phyloP scores from a whole-genome alignment of 2,113 vertebrate species.

The Micronycteris hirsuta region DNA sequence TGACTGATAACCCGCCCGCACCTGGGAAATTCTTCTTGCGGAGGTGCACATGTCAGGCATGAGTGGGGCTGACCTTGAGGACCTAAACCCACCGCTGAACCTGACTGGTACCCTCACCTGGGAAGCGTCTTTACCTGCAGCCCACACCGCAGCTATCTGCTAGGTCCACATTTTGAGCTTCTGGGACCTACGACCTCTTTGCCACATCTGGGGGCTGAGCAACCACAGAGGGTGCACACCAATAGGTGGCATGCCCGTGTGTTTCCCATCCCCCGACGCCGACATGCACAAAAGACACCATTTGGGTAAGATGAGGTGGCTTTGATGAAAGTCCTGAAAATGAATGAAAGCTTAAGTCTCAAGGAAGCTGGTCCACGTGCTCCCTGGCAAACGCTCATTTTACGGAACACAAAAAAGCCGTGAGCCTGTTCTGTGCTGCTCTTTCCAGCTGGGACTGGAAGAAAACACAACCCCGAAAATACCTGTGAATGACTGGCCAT shows the following conservation, averaged over 20 bases:
- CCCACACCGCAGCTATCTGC: not conserved
- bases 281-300: not conserved
- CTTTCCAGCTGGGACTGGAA: not conserved
- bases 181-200: no score
- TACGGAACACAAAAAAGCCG: not conserved
- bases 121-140: not conserved
- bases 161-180: not conserved
- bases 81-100: not conserved
- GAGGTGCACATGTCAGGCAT: not conserved
- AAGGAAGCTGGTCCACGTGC: not conserved
- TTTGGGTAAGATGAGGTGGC: not conserved
- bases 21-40: not conserved
- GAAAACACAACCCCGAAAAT: slow-evolving; percentile 15
- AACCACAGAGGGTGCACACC: not conserved
- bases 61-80: not conserved
- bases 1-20: not conserved
- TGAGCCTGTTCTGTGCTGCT: not conserved
- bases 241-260: not conserved
- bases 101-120: accelerated
- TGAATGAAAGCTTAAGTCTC: not conserved
- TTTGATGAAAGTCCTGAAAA: not conserved
- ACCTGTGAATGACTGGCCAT: not conserved
- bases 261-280: not conserved
- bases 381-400: not conserved
- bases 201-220: not conserved